These are phyloP conservation scores for Eupithecia inturbata DNA, from an alignment of 2,888 invertebrate species.

Conservation along the genomic window DNA sequence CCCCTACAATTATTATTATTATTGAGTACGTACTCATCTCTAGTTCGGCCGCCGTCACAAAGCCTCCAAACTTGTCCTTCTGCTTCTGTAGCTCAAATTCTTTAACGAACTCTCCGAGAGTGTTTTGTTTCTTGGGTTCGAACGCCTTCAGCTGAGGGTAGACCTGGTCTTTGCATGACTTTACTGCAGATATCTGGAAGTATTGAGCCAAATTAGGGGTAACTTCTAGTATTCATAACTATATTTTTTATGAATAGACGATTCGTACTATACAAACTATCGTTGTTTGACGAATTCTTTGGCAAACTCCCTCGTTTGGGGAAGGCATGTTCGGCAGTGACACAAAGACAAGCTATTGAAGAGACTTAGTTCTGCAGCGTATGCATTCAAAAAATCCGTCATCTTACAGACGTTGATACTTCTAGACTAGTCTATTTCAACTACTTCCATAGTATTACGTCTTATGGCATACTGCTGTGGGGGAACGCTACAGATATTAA, in stretches of 20 bases:
- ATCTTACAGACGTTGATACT: no score
- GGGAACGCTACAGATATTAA: no score
- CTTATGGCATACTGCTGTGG: no score
- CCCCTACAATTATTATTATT: background rate
- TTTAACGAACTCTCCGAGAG: slow-evolving; percentile 76
- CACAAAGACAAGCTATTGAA: no score
- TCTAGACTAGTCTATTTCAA: no score
- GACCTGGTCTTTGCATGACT: slow-evolving; percentile 79
- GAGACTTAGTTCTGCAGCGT: no score
- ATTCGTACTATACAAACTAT: no score
- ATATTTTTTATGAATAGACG: no score
- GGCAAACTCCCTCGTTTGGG: background rate
- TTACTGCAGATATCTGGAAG: slow-evolving; percentile 85
- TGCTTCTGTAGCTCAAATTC: slow-evolving; percentile 75
- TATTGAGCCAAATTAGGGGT: background rate
- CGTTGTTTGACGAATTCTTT: background rate
- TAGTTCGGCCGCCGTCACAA: slow-evolving; percentile 72
- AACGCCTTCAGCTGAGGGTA: slow-evolving; percentile 83
- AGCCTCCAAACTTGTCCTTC: slow-evolving; percentile 53
- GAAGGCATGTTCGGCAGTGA: background rate
- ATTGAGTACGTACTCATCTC: slow-evolving; percentile 55
- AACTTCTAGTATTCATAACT: background rate
- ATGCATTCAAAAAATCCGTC: no score
- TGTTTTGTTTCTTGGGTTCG: slow-evolving; percentile 79
- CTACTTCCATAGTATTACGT: no score